phyloP scores from a whole-genome alignment of 1,140 invertebrate genomes.

The Aphelenchoides fujianensis region DNA sequence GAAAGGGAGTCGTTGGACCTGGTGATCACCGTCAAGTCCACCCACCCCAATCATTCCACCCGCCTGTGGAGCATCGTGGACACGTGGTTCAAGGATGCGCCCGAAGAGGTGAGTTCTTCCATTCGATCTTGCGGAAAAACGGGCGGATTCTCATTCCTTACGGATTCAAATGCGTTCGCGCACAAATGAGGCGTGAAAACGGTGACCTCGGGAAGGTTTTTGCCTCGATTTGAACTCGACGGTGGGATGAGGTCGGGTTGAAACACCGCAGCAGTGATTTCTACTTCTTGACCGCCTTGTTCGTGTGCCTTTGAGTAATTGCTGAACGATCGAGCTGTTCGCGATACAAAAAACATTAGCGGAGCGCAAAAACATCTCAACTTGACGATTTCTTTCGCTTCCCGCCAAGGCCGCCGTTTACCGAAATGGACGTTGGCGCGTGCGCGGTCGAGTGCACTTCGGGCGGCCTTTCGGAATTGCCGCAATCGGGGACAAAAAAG shows the following conservation, averaged over 20 bases:
- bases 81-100: constrained; percentile 30
- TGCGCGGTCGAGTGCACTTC: too few species aligned
- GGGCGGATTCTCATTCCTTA: background rate
- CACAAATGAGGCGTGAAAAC: background rate
- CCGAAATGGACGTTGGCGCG: background rate
- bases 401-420: background rate
- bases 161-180: background rate
- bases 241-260: background rate
- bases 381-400: background rate
- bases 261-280: background rate
- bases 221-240: background rate
- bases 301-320: too few species aligned
- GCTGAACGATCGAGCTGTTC: too few species aligned
- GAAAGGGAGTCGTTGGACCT: too few species aligned
- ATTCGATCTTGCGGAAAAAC: background rate
- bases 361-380: background rate
- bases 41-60: constrained; percentile 10
- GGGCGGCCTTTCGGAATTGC: background rate
- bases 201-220: background rate
- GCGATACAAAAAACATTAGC: too few species aligned
- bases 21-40: constrained; percentile 1
- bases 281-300: too few species aligned
- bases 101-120: constrained; percentile 26
- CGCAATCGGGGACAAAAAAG: too few species aligned
- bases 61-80: constrained; percentile 17